Evolutionary conservation across 2,113 vertebrate species (phyloP), one percentile per base, ranked within the genome.

Genomic region (Micromys minutus): DNA sequence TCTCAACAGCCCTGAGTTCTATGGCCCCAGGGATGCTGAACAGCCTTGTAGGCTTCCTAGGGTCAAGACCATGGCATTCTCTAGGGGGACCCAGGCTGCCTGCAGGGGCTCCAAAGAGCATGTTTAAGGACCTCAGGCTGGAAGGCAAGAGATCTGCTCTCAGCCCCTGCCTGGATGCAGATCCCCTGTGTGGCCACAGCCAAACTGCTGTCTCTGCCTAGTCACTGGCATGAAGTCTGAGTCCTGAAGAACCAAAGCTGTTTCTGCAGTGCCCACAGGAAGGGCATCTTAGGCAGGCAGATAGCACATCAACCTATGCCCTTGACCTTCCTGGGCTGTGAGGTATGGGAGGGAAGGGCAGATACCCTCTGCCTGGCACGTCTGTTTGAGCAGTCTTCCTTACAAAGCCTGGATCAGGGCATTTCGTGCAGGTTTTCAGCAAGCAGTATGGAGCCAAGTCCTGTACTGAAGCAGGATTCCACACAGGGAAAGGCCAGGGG

Each of bases 11-110:
- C 81, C 65, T 21, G 80, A 86, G 59, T 69, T 11, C 4, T 0
- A 17, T 42, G 87, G 89, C 93, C 95, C 92, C 95, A 67, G 55
- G 36, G 75, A 59, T 65, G 47, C 89, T 61, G 55, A 69, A 61
- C 36, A 74, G 26, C 26, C 36, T n/a, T 9, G 52, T 50, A 85
- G 89, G 31, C 83, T 84, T 72, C 91, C 63, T 77, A n/a, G 52
- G 83, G 74, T 95, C 94, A 96, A 59, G 93, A 75, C 61, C 87
- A 22, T 5, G n/a, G n/a, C 45, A 8, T 67, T 79, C 52, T 92
- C 52, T 1, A 4, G 59, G 10, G 89, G n/a, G 77, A 65, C 57
- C 71, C 57, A 22, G 55, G 26, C 77, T 45, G 34, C 39, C 83
- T 67, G 1, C 57, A 34, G 39, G 55, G 59, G 34, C 19, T 94